phyloP scores from a whole-genome alignment of 2,797 vertebrate species.

The Loriculus beryllinus region DNA sequence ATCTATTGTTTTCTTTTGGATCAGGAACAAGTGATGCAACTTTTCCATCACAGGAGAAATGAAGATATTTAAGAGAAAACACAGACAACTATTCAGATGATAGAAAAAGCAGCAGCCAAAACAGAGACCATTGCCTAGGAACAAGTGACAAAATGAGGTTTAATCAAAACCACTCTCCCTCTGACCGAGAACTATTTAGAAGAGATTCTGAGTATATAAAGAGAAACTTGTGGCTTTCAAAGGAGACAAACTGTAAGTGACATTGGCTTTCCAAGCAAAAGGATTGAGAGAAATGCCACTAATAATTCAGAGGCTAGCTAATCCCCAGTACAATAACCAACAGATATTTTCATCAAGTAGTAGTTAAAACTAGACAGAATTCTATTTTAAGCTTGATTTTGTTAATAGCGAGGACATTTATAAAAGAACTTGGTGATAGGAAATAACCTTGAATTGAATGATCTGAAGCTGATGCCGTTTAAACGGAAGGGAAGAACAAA shows the following conservation, averaged over 20 bases:
- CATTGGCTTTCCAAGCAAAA: conserved; percentile 12
- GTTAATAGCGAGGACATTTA: not conserved
- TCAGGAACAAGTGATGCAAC: not conserved
- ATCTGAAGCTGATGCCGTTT: not conserved
- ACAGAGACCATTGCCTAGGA: not conserved
- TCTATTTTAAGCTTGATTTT: conserved; percentile 1
- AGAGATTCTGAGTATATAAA: not conserved
- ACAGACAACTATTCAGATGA: not conserved
- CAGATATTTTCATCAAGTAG: not conserved
- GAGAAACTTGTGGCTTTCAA: conserved; percentile 2
- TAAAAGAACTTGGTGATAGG: not conserved
- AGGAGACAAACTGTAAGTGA: conserved; percentile 10
- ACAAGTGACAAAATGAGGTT: conserved; percentile 3
- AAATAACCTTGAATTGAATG: not conserved
- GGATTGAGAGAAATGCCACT: not conserved
- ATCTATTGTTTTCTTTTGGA: not conserved
- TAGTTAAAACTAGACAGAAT: not conserved
- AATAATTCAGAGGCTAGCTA: not conserved
- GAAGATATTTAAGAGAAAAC: not conserved
- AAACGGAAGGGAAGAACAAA: conserved; percentile 28
- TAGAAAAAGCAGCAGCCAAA: conserved; percentile 3
- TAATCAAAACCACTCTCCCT: not conserved
- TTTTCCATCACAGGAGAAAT: not conserved
- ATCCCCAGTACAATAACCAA: not conserved
- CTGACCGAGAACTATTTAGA: conserved; percentile 16